Conservation (phyloP, 2,888 invertebrate genomes). For the Rhodophaea formosa region DNA sequence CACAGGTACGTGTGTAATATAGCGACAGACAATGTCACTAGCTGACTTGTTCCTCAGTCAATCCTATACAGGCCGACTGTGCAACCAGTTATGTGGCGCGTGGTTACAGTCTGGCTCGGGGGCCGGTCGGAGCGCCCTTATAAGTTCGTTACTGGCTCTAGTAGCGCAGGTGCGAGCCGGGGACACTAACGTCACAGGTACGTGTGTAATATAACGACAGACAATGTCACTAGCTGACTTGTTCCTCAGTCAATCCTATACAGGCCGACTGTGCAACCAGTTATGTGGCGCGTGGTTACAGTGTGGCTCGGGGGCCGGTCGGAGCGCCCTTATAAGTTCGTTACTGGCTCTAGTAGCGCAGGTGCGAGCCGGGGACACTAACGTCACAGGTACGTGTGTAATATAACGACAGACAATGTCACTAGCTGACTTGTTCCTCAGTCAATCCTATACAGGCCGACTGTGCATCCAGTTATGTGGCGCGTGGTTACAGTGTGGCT, state of each 20-base stretch:
- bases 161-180: constrained; percentile 85
- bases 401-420: no score
- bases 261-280: constrained; percentile 50
- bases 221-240: no score
- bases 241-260: no score
- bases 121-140: constrained; percentile 84
- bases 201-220: no score
- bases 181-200: neutral
- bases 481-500: constrained; percentile 57
- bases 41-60: constrained; percentile 63
- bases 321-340: constrained; percentile 80
- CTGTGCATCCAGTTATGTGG: constrained; percentile 50
- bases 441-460: constrained; percentile 48
- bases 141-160: constrained; percentile 73
- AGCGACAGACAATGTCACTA: no score
- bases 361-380: constrained; percentile 77
- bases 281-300: constrained; percentile 59
- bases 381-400: neutral
- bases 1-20: no score
- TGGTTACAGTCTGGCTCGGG: constrained; percentile 76
- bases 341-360: constrained; percentile 83
- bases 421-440: constrained; percentile 60
- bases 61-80: no score
- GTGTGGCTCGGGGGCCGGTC: constrained; percentile 81
- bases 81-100: constrained; percentile 52